Evolutionary conservation across 1,140 invertebrate species (phyloP).

Genomic region (Euura lappo): DNA sequence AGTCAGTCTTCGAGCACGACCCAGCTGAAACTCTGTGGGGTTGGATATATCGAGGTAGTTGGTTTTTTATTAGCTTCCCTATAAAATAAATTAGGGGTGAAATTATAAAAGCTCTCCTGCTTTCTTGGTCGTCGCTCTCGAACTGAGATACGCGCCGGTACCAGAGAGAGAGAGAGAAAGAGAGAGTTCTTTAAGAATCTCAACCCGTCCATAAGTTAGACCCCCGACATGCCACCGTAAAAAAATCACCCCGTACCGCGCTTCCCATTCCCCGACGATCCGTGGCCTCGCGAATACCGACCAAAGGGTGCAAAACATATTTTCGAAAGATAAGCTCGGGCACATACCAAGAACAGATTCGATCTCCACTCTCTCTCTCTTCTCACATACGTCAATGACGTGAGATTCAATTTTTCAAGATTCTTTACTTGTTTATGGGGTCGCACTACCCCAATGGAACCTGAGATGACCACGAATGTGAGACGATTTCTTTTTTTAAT

Average conservation of each 20-base stretch:
- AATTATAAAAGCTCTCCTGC: conserved; percentile 34
- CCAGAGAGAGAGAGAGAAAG: neutral
- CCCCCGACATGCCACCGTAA: neutral
- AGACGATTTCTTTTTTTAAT: too few relatives aligned
- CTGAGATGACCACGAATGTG: too few relatives aligned
- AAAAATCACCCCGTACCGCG: neutral
- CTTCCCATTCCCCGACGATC: too few relatives aligned
- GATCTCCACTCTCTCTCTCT: neutral
- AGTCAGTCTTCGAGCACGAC: too few relatives aligned
- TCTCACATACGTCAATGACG: neutral
- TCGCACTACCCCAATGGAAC: too few relatives aligned
- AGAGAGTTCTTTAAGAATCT: conserved; percentile 10
- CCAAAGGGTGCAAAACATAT: neutral
- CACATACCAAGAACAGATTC: neutral
- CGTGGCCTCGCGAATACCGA: neutral
- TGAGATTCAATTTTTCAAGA: neutral
- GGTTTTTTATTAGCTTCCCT: conserved; percentile 37
- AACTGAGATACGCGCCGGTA: conserved; percentile 4
- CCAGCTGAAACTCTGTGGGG: neutral
- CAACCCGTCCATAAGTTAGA: conserved; percentile 10
- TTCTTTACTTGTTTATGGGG: too few relatives aligned
- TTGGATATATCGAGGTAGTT: conserved; percentile 22
- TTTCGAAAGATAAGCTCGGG: neutral
- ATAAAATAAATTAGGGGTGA: conserved; percentile 44
- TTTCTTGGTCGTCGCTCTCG: conserved; percentile 8